Conservation (phyloP, 2,888 invertebrate genomes). For the Sinotaia quadrata region DNA sequence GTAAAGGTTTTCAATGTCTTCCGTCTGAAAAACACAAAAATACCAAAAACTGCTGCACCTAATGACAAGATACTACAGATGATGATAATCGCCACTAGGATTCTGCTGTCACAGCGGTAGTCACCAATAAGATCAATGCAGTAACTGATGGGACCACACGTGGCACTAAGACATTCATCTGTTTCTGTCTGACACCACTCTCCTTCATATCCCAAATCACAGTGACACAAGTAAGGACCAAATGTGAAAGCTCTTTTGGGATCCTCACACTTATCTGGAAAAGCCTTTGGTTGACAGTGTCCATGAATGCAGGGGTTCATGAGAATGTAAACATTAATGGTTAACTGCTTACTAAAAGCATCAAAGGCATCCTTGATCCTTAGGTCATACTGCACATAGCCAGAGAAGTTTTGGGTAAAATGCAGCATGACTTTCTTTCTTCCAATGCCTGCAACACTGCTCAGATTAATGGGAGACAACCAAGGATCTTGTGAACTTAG, state of each 20-base stretch:
- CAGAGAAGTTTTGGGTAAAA: neutral
- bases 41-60: too few relatives aligned
- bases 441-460: too few relatives aligned
- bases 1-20: too few relatives aligned
- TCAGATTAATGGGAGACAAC: too few relatives aligned
- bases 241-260: conserved; percentile 3
- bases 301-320: conserved; percentile 17
- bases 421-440: too few relatives aligned
- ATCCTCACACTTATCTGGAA: neutral
- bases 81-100: too few relatives aligned
- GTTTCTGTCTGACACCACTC: conserved; percentile 21
- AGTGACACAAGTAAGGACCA: neutral
- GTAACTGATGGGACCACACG: conserved; percentile 16
- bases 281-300: neutral
- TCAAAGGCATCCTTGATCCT: conserved; percentile 15
- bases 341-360: conserved; percentile 8
- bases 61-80: too few relatives aligned
- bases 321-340: conserved; percentile 14
- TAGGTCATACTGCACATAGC: conserved; percentile 12
- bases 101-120: conserved; percentile 22
- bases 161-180: conserved; percentile 12
- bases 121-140: conserved; percentile 22
- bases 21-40: too few relatives aligned
- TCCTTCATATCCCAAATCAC: conserved; percentile 11
- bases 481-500: conserved; percentile 8